Base-by-base conservation (phyloP, 2,797 vertebrate genomes). In the Ibycter americanus region DNA sequence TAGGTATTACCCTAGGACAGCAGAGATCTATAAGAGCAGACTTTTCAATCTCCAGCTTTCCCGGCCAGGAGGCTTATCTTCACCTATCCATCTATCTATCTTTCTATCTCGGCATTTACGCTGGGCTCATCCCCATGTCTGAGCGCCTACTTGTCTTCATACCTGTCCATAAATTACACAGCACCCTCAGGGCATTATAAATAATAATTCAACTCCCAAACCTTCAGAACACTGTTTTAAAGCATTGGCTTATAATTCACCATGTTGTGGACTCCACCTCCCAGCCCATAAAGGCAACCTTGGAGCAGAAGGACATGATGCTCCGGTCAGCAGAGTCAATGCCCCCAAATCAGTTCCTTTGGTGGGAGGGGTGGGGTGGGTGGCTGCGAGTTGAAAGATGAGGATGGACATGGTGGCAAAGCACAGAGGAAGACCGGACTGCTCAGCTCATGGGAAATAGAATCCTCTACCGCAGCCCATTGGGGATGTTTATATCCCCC, bases 91-190 rank as follows among this genome's bases (percentile, higher is more conserved):
- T 94, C 95, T 93, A 96, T 93, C 95, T 93, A 3, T 20, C 89
- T 82, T 87, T 96, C 91, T 96, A 85, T 93, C 96, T 96, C 29
- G 44, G 94, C 96, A 93, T 93, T 96, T 71, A 65, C 49, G 58
- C 62, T 2, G 27, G 74, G 93, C 94, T 94, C 81, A 85, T 95
- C 89, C 94, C 90, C 88, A 89, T 19, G 95, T 96, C 95, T 96
- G 67, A 97, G 96, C 92, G 65, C 90, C 93, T 95, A 61, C 97
- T 94, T 96, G 96, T 96, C 96, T 96, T 97, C 96, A 96, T 94
- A 96, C 95, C 76, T 96, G 95, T 96, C 92, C 83, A 94, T 96
- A 93, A 97, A 97, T 96, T 97, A 96, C 83, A 85, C 1, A 3
- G 49, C 11, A 3, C 27, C 96, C 71, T 38, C 19, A 8, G 61